Conservation (phyloP, 2,888 invertebrate genomes). For the Epirrita christyi region DNA sequence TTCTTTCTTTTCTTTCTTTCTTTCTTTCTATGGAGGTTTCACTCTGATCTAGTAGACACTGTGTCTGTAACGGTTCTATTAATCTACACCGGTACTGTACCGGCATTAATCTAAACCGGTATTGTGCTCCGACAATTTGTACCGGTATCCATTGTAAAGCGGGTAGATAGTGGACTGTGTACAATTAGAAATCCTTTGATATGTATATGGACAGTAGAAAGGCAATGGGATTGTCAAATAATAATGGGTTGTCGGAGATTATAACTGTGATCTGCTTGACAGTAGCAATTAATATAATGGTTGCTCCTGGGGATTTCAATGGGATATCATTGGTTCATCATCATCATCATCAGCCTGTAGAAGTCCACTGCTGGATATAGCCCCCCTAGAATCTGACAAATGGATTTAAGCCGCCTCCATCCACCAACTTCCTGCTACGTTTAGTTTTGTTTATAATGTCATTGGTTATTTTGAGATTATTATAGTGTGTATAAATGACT, state of each 20-base stretch:
- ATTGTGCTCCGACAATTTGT: slow-evolving; percentile 32
- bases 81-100: slow-evolving; percentile 29
- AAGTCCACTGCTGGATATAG: no score
- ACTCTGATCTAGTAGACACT: slow-evolving; percentile 12
- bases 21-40: neutral
- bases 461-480: no score
- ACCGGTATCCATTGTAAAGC: slow-evolving; percentile 38
- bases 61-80: slow-evolving; percentile 26
- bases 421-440: no score
- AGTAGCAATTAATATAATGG: slow-evolving; percentile 3
- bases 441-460: no score
- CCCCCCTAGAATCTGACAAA: no score
- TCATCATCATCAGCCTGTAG: no score
- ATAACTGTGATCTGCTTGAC: slow-evolving; percentile 11
- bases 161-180: slow-evolving; percentile 33
- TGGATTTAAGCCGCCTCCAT: no score
- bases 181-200: slow-evolving; percentile 32
- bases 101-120: slow-evolving; percentile 35
- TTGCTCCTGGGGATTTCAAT: no score
- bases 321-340: no score
- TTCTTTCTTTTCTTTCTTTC: no score
- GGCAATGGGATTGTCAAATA: slow-evolving; percentile 10
- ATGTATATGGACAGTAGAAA: slow-evolving; percentile 12
- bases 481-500: no score
- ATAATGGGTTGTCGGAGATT: slow-evolving; percentile 10